phyloP scores from a whole-genome alignment of 1,140 invertebrate species.

The Pseudomyrmex dendroicus region DNA sequence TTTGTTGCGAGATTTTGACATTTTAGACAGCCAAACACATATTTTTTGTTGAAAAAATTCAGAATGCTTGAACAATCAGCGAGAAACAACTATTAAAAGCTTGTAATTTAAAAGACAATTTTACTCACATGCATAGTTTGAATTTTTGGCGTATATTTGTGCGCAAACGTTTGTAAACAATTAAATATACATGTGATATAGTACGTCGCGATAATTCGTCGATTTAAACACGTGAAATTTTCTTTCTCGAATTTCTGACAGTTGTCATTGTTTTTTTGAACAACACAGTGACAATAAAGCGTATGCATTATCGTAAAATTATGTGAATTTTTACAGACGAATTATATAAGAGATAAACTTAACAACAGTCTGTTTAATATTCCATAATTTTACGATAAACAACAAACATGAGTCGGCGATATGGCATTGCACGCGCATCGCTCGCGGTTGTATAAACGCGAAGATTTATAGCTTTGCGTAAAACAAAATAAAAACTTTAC shows the following conservation, averaged over 20 bases:
- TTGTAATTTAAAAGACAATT: neutral
- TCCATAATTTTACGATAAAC: constrained; percentile 41
- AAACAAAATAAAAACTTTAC: constrained; percentile 42
- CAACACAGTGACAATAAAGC: neutral
- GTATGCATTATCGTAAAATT: neutral
- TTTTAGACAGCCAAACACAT: constrained; percentile 7
- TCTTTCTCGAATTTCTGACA: neutral
- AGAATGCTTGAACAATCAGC: neutral
- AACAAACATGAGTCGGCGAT: constrained; percentile 22
- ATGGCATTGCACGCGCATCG: constrained; percentile 4
- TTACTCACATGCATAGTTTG: neutral
- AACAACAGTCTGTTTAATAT: constrained; percentile 36
- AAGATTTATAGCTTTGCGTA: constrained; percentile 55
- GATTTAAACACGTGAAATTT: neutral
- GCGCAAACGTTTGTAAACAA: no score
- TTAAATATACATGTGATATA: neutral
- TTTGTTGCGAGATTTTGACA: neutral
- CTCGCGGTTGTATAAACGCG: constrained; percentile 3
- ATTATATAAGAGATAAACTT: neutral
- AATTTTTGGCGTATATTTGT: neutral
- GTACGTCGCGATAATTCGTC: neutral
- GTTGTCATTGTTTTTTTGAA: neutral
- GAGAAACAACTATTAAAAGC: neutral
- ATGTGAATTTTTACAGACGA: neutral
- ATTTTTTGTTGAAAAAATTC: constrained; percentile 3